phyloP scores from a whole-genome alignment of 2,113 vertebrate genomes.

The Otis tarda region DNA sequence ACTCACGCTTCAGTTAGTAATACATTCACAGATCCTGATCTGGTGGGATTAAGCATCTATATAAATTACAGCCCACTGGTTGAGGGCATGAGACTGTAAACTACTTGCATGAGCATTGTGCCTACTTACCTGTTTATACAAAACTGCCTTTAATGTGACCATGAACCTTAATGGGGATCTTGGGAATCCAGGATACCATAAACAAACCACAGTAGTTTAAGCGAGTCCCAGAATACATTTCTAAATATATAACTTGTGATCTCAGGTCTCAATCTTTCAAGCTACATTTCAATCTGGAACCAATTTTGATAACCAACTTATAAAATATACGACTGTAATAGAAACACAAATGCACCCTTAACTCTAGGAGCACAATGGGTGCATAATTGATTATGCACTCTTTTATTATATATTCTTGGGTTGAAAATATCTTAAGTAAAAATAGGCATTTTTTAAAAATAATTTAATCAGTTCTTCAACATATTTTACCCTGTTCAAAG shows the following conservation, averaged over 20 bases:
- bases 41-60: neutral
- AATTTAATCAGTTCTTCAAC: neutral
- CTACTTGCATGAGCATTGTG: neutral
- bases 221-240: neutral
- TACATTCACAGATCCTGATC: neutral
- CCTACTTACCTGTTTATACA: neutral
- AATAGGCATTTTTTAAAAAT: neutral
- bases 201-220: neutral
- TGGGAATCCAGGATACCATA: neutral
- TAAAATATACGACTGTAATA: neutral
- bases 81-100: neutral
- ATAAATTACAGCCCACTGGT: neutral
- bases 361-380: neutral
- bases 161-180: neutral
- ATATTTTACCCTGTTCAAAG: neutral
- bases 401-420: neutral
- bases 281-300: neutral
- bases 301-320: neutral
- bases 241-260: constrained; percentile 12
- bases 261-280: neutral
- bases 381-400: neutral
- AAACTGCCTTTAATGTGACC: neutral
- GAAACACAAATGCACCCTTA: neutral
- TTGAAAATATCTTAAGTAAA: neutral
- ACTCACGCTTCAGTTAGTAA: neutral